These are phyloP conservation scores for Valencia hispanica DNA, from an alignment of 2,797 vertebrate species.

Conservation along the genomic window DNA sequence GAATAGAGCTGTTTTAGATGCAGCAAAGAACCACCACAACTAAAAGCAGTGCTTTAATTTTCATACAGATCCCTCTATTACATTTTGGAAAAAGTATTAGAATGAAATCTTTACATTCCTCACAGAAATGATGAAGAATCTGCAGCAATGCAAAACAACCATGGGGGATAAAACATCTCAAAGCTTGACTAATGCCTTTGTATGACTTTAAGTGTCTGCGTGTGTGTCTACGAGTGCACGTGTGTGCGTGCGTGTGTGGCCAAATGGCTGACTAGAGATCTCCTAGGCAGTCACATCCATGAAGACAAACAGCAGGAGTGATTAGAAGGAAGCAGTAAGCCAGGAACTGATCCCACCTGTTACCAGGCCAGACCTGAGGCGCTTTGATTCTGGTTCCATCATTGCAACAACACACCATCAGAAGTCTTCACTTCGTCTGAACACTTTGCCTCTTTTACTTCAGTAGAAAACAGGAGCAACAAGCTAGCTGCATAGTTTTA, in stretches of 20 bases:
- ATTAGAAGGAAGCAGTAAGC: conserved; percentile 55
- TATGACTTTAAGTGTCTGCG: too few relatives aligned
- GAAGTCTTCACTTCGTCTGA: too few relatives aligned
- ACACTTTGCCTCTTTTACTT: too few relatives aligned
- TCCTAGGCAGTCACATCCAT: conserved; percentile 33
- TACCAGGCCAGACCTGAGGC: conserved; percentile 28
- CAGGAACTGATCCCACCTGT: conserved; percentile 36
- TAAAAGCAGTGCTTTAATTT: background rate
- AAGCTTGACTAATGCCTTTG: background rate
- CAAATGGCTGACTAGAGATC: conserved; percentile 12
- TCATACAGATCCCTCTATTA: too few relatives aligned
- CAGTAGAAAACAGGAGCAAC: too few relatives aligned
- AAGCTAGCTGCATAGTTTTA: too few relatives aligned
- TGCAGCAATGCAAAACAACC: conserved; percentile 1
- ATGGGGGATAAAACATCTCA: background rate
- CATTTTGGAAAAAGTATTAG: background rate
- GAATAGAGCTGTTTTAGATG: background rate
- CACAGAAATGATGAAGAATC: background rate
- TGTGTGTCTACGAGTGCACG: too few relatives aligned
- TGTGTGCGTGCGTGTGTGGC: conserved; percentile 34
- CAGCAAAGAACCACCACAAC: background rate
- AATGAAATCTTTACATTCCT: background rate
- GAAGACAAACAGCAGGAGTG: conserved; percentile 12
- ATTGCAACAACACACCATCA: background rate
- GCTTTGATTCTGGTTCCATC: conserved; percentile 8